Percentiles rank a stretch among this genome's conserved stretches.
Conservation (phyloP, 2,113 vertebrate species). For the Anguilla japonica region DNA sequence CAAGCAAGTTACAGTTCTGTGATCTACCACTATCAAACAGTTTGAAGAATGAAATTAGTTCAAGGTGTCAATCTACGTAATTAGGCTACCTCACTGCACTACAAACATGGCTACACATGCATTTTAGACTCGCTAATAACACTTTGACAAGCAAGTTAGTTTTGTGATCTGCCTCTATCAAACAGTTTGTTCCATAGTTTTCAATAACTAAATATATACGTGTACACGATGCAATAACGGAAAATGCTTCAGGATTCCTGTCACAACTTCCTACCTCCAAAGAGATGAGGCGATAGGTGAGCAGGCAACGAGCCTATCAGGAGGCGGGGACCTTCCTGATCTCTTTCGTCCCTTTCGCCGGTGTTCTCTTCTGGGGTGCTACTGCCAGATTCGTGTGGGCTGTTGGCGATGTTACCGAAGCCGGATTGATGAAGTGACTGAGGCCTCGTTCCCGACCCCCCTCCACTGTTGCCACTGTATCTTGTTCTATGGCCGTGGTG, state of each 20-base stretch:
- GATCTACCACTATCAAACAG: not conserved
- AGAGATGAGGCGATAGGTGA: constrained; percentile 88
- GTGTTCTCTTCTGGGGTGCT: constrained; percentile 74
- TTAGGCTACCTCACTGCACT: not conserved
- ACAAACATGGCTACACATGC: not conserved
- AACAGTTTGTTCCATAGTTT: too few species aligned
- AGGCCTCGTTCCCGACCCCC: constrained; percentile 54
- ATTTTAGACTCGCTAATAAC: not conserved
- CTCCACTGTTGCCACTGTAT: constrained; percentile 58
- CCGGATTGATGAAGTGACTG: constrained; percentile 53
- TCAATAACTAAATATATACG: too few species aligned
- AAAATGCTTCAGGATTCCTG: not conserved
- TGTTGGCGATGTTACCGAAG: constrained; percentile 73
- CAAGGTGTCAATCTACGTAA: not conserved
- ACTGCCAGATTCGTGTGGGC: constrained; percentile 77
- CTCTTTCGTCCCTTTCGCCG: constrained; percentile 60
- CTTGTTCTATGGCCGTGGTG: constrained; percentile 48
- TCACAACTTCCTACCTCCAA: constrained; percentile 80
- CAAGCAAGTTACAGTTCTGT: too few species aligned
- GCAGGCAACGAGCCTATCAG: constrained; percentile 88
- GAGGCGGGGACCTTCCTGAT: constrained; percentile 76
- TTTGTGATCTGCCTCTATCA: too few species aligned
- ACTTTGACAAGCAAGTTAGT: too few species aligned
- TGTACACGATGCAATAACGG: not conserved
- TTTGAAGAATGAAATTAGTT: not conserved